Evolutionary conservation across 2,888 invertebrate genomes (phyloP).

Genomic region (Nomada fabriciana): DNA sequence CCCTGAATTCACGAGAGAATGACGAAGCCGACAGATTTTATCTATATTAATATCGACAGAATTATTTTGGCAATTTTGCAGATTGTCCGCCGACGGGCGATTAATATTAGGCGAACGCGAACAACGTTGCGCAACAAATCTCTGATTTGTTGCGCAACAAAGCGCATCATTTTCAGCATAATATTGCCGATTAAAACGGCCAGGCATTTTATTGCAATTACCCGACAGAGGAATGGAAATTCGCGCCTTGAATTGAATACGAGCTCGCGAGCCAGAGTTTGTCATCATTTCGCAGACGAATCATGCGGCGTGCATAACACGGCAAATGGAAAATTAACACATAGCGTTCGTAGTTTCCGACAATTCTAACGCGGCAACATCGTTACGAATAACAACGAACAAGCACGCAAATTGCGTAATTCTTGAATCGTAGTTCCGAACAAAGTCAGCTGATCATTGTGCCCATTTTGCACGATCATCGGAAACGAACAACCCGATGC

Average conservation of each 20-base stretch:
- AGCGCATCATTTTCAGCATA: conserved; percentile 2
- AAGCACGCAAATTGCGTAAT: not conserved
- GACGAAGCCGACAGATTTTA: conserved; percentile 13
- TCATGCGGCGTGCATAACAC: not conserved
- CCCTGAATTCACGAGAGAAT: not conserved
- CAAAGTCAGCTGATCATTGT: not conserved
- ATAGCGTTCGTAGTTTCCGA: not conserved
- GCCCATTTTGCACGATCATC: conserved; percentile 23
- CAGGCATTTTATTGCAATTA: conserved; percentile 4
- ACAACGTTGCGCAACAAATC: not conserved
- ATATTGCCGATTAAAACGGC: not conserved
- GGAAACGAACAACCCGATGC: conserved; percentile 71
- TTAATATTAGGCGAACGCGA: conserved; percentile 4
- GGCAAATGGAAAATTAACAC: conserved; percentile 9
- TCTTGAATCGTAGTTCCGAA: conserved; percentile 3
- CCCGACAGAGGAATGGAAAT: conserved; percentile 15
- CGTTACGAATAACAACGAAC: not conserved
- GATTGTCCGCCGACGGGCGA: not conserved
- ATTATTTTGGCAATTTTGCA: conserved; percentile 27
- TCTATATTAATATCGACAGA: conserved; percentile 24
- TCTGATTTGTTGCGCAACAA: not conserved
- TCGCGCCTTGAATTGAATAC: conserved; percentile 4
- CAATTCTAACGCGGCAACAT: not conserved
- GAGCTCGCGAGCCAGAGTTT: not conserved
- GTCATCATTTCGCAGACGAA: not conserved